These are phyloP conservation scores for Eupithecia dodoneata DNA, from an alignment of 2,888 invertebrate genomes.

Conservation along the genomic window DNA sequence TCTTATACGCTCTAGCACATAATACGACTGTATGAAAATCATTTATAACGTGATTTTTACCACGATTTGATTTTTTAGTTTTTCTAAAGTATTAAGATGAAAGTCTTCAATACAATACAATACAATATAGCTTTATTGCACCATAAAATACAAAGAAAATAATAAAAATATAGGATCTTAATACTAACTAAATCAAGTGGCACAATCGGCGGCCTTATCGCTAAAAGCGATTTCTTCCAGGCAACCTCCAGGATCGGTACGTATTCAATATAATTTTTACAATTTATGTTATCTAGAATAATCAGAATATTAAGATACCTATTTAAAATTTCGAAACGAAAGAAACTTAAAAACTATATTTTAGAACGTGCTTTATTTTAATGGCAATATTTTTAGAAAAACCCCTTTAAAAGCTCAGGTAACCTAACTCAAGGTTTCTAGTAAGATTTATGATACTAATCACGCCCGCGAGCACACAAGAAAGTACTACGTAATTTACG, in stretches of 20 bases:
- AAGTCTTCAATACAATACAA: no score
- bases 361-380: not conserved
- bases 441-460: constrained; percentile 43
- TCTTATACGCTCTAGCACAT: not conserved
- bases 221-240: no score
- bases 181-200: no score
- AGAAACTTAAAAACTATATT: not conserved
- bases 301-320: not conserved
- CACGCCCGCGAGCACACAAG: constrained; percentile 30
- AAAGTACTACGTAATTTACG: constrained; percentile 33
- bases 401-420: constrained; percentile 24
- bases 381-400: constrained; percentile 5
- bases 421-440: constrained; percentile 29
- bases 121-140: no score
- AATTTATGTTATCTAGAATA: not conserved
- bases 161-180: no score
- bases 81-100: no score
- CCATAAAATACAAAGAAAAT: no score
- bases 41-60: no score
- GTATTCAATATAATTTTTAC: not conserved
- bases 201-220: no score
- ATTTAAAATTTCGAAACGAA: not conserved
- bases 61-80: no score
- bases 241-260: no score
- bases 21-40: not conserved